Percentiles rank a stretch among this genome's conserved stretches.
Evolutionary conservation across 2,797 vertebrate species (phyloP).

Genomic region (Pipistrellus kuhlii): DNA sequence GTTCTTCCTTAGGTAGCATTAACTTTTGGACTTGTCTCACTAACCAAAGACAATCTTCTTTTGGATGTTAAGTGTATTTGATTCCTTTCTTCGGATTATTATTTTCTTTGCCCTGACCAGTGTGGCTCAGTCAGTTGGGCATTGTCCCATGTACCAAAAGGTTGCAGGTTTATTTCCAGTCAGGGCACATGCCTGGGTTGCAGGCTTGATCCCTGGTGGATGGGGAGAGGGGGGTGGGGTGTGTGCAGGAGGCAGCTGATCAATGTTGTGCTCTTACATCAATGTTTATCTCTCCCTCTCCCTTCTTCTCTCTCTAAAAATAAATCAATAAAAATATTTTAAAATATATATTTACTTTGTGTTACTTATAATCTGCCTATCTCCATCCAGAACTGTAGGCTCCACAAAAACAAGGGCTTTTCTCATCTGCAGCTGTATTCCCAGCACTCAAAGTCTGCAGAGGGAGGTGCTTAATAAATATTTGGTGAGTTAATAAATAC

Average conservation of each 20-base stretch:
- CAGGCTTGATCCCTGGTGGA: not conserved
- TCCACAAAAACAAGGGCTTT: not conserved
- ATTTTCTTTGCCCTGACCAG: not conserved
- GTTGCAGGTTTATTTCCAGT: not conserved
- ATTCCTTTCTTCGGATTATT: not conserved
- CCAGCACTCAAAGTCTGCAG: not conserved
- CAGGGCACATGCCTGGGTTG: not conserved
- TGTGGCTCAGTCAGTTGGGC: not conserved
- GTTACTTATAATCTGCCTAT: not conserved
- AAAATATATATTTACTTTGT: not conserved
- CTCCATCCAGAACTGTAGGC: not conserved
- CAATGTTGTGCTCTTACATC: not conserved
- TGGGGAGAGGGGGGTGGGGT: not conserved
- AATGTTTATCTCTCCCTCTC: not conserved
- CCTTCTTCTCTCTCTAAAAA: not conserved
- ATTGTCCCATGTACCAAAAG: not conserved
- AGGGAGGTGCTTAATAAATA: slow-evolving; percentile 33
- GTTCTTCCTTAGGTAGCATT: not conserved
- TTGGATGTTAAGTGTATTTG: not conserved
- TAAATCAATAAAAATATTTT: not conserved
- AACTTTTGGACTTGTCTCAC: not conserved
- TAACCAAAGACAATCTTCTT: slow-evolving; percentile 16
- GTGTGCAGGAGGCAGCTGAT: not conserved
- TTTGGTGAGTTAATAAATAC: slow-evolving; percentile 2
- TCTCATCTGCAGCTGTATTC: not conserved